Evolutionary conservation across 2,888 invertebrate genomes (phyloP).

Genomic region (Agonopterix alstromeriana): DNA sequence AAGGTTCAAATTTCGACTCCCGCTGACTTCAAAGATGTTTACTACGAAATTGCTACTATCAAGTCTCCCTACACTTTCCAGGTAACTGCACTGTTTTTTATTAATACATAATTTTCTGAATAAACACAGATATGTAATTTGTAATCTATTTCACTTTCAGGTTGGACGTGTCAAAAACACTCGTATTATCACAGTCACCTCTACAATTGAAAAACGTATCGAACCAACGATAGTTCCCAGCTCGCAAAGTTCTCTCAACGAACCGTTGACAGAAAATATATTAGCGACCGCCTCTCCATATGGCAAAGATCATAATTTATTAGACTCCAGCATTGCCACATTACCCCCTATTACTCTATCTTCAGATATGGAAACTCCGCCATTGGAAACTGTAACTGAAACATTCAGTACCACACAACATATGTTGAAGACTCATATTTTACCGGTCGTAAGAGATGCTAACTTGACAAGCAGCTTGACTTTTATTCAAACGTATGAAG

Average conservation of each 20-base stretch:
- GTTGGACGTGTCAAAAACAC: slow-evolving; percentile 92
- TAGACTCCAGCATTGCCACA: slow-evolving; percentile 89
- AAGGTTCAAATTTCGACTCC: slow-evolving; percentile 94
- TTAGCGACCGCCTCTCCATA: slow-evolving; percentile 86
- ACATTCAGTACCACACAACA: slow-evolving; percentile 94
- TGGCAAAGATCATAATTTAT: slow-evolving; percentile 80
- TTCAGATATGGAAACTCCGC: slow-evolving; percentile 88
- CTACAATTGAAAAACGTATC: slow-evolving; percentile 88
- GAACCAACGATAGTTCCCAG: slow-evolving; percentile 75
- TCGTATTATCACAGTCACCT: slow-evolving; percentile 90
- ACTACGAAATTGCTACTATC: slow-evolving; percentile 93
- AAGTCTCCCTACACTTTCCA: slow-evolving; percentile 94
- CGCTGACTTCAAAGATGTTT: slow-evolving; percentile 88
- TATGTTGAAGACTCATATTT: slow-evolving; percentile 90
- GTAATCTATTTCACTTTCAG: slow-evolving; percentile 58
- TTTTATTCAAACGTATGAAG: slow-evolving; percentile 91
- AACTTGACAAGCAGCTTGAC: slow-evolving; percentile 87
- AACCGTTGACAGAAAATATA: slow-evolving; percentile 92
- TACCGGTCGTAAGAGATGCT: slow-evolving; percentile 86
- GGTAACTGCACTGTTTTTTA: slow-evolving; percentile 63
- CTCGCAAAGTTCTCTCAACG: slow-evolving; percentile 79
- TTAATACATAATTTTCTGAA: neutral
- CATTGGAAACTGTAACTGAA: slow-evolving; percentile 91
- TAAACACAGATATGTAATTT: neutral
- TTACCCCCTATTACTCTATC: slow-evolving; percentile 87